Conservation (phyloP, 35 echinoderm and acorn worm species). For the Heliocidaris tuberculata region DNA sequence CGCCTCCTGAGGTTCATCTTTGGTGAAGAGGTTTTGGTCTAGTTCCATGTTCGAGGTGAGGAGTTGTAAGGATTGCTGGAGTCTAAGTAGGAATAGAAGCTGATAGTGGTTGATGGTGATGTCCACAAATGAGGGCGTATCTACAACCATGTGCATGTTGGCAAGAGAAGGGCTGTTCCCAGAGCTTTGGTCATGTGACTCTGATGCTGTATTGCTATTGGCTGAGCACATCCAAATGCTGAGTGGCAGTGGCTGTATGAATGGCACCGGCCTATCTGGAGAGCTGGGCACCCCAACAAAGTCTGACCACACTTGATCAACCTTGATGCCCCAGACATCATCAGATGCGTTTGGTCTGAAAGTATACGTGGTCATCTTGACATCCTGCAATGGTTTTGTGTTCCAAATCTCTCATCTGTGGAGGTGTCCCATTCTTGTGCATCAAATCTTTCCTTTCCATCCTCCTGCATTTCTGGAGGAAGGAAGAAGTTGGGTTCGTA, state of each 20-base stretch:
- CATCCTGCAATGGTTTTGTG: not conserved
- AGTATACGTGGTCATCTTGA: conserved; percentile 69
- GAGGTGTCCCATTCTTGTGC: not conserved
- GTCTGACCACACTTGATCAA: conserved; percentile 95
- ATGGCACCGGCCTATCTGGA: conserved; percentile 73
- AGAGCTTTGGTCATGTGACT: conserved; percentile 22
- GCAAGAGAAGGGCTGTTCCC: conserved; percentile 42
- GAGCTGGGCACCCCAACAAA: conserved; percentile 70
- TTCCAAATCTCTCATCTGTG: not conserved
- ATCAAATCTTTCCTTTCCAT: not conserved
- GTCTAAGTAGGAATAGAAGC: conserved; percentile 85
- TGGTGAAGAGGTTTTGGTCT: conserved; percentile 81
- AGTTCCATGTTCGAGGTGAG: conserved; percentile 69
- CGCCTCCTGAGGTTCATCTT: conserved; percentile 42
- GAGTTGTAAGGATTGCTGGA: conserved; percentile 77
- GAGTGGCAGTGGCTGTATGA: conserved; percentile 78
- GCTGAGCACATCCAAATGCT: conserved; percentile 75
- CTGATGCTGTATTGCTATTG: conserved; percentile 33
- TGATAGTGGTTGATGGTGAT: conserved; percentile 86
- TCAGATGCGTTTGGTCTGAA: conserved; percentile 74
- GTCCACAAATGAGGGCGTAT: conserved; percentile 49
- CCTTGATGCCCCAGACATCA: conserved; percentile 89
- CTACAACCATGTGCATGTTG: conserved; percentile 62
- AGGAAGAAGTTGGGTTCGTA: conserved; percentile 79
- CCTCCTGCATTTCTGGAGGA: conserved; percentile 52